phyloP scores from a whole-genome alignment of 1,140 invertebrate genomes.

The Orius insidiosus region DNA sequence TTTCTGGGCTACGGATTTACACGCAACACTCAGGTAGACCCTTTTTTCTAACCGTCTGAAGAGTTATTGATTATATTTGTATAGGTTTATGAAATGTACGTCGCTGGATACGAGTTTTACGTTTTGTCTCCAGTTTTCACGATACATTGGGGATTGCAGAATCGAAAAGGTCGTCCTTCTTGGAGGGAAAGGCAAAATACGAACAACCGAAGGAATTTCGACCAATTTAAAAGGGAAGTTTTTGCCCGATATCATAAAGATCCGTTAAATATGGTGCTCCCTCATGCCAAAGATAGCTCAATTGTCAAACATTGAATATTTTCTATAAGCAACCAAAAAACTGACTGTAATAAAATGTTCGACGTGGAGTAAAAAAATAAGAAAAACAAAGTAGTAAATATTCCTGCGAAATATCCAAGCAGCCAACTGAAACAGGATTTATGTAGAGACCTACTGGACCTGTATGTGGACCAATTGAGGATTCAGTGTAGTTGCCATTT shows the following conservation, averaged over 20 bases:
- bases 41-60: no score
- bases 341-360: no score
- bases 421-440: no score
- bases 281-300: conserved; percentile 21
- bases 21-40: conserved; percentile 76
- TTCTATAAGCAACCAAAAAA: no score
- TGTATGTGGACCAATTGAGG: no score
- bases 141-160: conserved; percentile 75
- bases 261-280: conserved; percentile 36
- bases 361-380: no score
- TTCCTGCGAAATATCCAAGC: no score
- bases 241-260: conserved; percentile 58
- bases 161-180: conserved; percentile 49
- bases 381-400: no score
- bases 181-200: conserved; percentile 77
- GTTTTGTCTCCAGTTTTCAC: conserved; percentile 82
- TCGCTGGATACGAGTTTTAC: conserved; percentile 74
- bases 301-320: no score
- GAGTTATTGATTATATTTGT: no score
- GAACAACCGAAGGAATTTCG: conserved; percentile 60
- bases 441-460: no score
- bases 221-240: conserved; percentile 68
- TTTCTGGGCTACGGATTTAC: conserved; percentile 92
- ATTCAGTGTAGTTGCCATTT: no score
- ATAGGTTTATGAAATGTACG: conserved; percentile 88